Conservation (phyloP, 2,113 vertebrate species). For the Chrysemys picta region DNA sequence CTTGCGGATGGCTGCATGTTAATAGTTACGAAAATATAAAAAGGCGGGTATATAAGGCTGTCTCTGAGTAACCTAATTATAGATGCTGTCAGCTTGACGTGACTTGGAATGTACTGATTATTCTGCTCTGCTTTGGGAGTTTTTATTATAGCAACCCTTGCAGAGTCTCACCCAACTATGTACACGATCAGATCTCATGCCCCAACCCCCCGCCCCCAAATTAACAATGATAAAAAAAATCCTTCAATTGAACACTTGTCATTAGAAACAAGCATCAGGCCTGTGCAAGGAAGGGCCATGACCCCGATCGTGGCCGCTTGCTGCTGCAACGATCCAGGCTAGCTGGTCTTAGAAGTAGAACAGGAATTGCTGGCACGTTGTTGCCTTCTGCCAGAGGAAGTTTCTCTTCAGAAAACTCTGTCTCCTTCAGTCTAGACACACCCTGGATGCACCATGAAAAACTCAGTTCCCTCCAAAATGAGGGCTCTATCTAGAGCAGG, state of each 20-base stretch:
- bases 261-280: not conserved
- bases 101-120: conserved; percentile 29
- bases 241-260: not conserved
- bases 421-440: conserved; percentile 21
- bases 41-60: not conserved
- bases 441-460: not conserved
- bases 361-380: not conserved
- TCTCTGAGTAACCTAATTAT: conserved; percentile 16
- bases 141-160: not conserved
- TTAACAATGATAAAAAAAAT: not conserved
- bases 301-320: not conserved
- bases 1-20: not conserved
- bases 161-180: not conserved
- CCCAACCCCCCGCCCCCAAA: conserved; percentile 21
- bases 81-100: not conserved
- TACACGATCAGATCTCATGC: not conserved
- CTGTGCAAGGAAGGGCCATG: not conserved
- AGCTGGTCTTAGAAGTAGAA: not conserved
- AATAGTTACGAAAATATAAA: not conserved
- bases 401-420: not conserved
- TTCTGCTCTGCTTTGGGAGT: conserved; percentile 17
- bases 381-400: not conserved
- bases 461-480: not conserved
- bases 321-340: not conserved
- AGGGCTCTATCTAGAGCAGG: not conserved